A percentile compares a stretch with the other conserved stretches of the same genome.
These are phyloP conservation scores for Cervus canadensis DNA, from an alignment of 2,113 vertebrate species.

Conservation along the genomic window DNA sequence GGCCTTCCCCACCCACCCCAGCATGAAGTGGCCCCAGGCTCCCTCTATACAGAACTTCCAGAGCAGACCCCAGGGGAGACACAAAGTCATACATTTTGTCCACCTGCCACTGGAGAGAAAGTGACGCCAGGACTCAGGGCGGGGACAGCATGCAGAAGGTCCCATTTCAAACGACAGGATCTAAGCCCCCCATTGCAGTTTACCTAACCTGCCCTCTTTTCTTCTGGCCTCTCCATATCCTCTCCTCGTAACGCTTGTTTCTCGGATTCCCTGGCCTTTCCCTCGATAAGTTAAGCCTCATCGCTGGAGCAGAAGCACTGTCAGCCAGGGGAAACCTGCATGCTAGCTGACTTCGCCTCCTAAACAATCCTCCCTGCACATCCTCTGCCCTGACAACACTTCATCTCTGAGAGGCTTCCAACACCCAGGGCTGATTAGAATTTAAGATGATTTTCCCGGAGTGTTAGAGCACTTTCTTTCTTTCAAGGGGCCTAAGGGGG, in stretches of 20 bases:
- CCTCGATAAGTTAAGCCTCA: constrained; percentile 15
- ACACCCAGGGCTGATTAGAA: constrained; percentile 34
- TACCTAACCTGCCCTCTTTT: not conserved
- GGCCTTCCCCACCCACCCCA: not conserved
- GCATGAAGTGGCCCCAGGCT: not conserved
- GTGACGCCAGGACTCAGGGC: not conserved
- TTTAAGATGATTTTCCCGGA: constrained; percentile 58
- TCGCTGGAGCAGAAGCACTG: not conserved
- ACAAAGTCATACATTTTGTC: fast-evolving
- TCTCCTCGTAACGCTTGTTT: not conserved
- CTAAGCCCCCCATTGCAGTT: not conserved
- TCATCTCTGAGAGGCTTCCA: not conserved
- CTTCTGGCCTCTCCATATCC: not conserved
- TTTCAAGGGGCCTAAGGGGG: constrained; percentile 10
- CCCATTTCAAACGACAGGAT: not conserved
- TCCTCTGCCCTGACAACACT: not conserved
- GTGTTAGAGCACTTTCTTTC: constrained; percentile 43
- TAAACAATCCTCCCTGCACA: not conserved
- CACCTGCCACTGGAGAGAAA: not conserved
- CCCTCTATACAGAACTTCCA: not conserved
- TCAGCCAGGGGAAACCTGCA: not conserved
- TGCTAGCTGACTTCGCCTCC: not conserved
- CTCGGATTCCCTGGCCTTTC: not conserved
- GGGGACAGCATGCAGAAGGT: not conserved
- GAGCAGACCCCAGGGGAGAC: not conserved